Base-by-base conservation (phyloP, 2,888 invertebrate species). In the Creontiades dilutus region DNA sequence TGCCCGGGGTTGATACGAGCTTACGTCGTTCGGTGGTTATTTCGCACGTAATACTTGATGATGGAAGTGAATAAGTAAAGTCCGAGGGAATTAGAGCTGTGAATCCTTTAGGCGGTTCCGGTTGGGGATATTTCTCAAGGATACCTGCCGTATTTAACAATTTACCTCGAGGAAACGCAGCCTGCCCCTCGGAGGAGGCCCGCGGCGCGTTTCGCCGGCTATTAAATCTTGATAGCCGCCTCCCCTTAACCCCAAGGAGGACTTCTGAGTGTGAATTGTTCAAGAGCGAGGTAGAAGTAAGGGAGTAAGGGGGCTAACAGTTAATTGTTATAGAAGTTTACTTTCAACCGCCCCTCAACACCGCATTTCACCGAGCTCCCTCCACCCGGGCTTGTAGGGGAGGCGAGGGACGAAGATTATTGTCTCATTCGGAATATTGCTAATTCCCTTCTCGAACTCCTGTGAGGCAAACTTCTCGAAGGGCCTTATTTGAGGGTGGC, bases 291-390 rank as follows among this genome's bases (percentile, higher is more conserved):
- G 46, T 82, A 46, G 23, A 23, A 48, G 75, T 19, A 75, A 3
- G 75, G 23, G 47, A 13, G 61, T 61, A 37, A 55, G 28, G 57
- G 55, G 82, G 61, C 85, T 28, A 57, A 85, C 57, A 85, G 85
- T 85, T 85, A 85, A 85, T 85, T 85, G 85, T 85, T 85, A 85
- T 85, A 85, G 85, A 85, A 85, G 85, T 85, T 85, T 85, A 85
- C 85, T 85, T 85, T 85, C 85, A 85, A 85, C 85, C 82, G 23
- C 46, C 82, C 37, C 57, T 85, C 85, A 61, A 85, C 85, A 57
- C 85, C 61, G 55, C 46, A 27, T 48, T 82, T 48, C 28, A 37
- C 28, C 55, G n/a, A 82, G 82, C 48, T 27, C 47, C 16, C 57
- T 23, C 23, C 52, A 28, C 23, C 48, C 46, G 55, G 52, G n/a